Evolutionary conservation across 2,888 invertebrate genomes (phyloP).

Genomic region (Dascillus cervinus): DNA sequence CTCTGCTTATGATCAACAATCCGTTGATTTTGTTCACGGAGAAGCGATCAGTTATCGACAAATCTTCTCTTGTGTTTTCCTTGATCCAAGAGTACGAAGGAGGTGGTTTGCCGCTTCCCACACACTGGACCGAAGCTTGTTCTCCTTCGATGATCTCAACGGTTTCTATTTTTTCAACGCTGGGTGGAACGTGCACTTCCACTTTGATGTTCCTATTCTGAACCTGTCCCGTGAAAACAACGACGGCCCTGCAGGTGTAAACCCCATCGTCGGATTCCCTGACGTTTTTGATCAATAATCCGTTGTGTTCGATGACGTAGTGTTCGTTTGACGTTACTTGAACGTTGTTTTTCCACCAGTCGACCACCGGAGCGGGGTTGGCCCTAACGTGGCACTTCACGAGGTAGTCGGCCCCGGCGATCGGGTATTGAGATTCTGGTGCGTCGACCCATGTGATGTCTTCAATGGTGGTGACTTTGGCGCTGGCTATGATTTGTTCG

Average conservation of each 20-base stretch:
- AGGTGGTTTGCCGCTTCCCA: slow-evolving; percentile 75
- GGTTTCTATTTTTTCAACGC: slow-evolving; percentile 55
- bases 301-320: slow-evolving; percentile 69
- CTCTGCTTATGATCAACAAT: slow-evolving; percentile 62
- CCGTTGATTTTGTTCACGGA: slow-evolving; percentile 65
- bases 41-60: slow-evolving; percentile 60
- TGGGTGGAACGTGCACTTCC: slow-evolving; percentile 68
- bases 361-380: slow-evolving; percentile 75
- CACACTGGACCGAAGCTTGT: slow-evolving; percentile 65
- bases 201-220: slow-evolving; percentile 67
- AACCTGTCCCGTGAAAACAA: slow-evolving; percentile 71
- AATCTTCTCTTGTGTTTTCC: slow-evolving; percentile 61
- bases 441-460: slow-evolving; percentile 80
- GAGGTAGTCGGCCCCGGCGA: slow-evolving; percentile 64
- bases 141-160: slow-evolving; percentile 74
- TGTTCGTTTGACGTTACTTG: slow-evolving; percentile 58
- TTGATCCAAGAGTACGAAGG: slow-evolving; percentile 82
- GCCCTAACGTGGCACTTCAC: slow-evolving; percentile 81
- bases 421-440: slow-evolving; percentile 74
- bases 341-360: slow-evolving; percentile 76
- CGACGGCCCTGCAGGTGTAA: slow-evolving; percentile 82
- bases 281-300: slow-evolving; percentile 68
- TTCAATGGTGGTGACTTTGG: slow-evolving; percentile 65
- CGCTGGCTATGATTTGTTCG: slow-evolving; percentile 55
- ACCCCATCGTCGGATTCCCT: slow-evolving; percentile 77